Base-by-base conservation (phyloP, 1,140 invertebrate species). In the Sycophila sp. region DNA sequence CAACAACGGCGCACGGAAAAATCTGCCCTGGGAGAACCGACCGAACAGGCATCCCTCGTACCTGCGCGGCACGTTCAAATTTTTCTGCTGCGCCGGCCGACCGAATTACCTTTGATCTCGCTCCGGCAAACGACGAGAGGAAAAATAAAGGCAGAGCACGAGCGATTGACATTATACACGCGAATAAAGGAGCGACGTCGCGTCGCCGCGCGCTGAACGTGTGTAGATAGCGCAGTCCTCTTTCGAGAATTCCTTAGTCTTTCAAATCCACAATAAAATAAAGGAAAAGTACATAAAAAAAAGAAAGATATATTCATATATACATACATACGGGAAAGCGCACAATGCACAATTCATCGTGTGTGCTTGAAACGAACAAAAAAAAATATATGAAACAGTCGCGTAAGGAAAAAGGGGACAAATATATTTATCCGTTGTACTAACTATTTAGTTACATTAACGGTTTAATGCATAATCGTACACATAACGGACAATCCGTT, bases 71-170 rank as follows among this genome's bases (percentile, higher is more conserved):
- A 78, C 82, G 17, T 80, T 86, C 65, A 85, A 79, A 66, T 84
- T 85, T 66, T 80, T 86, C 58, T 85, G 85, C 68, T 86, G 85
- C 76, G 66, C 84, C 38, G 76, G 82, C 19, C 78, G 81, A 64
- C 78, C 85, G 49, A 85, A 85, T 72, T 85, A 86, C 58, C 78
- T 86, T 75, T 86, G 78, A 85, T 56, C 49, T 32, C 56, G 30
- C 3, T 2, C 47, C 38, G 22, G 38, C 17, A 13, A 8, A n/a
- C n/a, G n/a, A n/a, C n/a, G n/a, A n/a, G n/a, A n/a, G n/a, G n/a
- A n/a, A n/a, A n/a, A n/a, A n/a, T n/a, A 32, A 53, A 30, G 2
- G 26, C 49, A n/a, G 4, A 53, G 49, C 1, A 32, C 28, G n/a
- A 30, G 11, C 4, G n/a, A 30, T 4, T 1, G 30, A 34, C 30